Evolutionary conservation across 1,140 invertebrate species (phyloP).

Genomic region (Drosophila triauraria): DNA sequence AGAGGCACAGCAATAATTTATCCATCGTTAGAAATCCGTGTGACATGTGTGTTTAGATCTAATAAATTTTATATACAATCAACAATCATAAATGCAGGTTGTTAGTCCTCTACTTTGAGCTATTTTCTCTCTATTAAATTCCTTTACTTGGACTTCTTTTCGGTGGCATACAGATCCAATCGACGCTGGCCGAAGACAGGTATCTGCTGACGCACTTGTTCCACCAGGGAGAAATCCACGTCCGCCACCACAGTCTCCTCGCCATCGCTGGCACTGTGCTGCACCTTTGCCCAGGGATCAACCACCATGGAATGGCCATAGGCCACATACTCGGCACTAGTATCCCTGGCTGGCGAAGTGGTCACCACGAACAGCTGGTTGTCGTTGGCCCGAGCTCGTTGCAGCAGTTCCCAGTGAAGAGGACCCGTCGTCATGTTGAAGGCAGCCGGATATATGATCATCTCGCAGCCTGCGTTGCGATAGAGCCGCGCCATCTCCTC

Average conservation of each 20-base stretch:
- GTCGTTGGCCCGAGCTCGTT: slow-evolving; percentile 91
- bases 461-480: slow-evolving; percentile 91
- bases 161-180: slow-evolving; percentile 92
- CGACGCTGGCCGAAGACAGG: slow-evolving; percentile 92
- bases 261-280: slow-evolving; percentile 89
- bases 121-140: slow-evolving; percentile 6
- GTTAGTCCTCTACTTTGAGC: slow-evolving; percentile 7
- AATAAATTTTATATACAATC: slow-evolving; percentile 49
- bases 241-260: slow-evolving; percentile 91
- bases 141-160: slow-evolving; percentile 45
- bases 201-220: slow-evolving; percentile 93
- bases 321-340: slow-evolving; percentile 91
- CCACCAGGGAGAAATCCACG: slow-evolving; percentile 91
- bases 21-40: slow-evolving; percentile 8
- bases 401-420: slow-evolving; percentile 95
- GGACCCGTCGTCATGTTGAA: slow-evolving; percentile 98
- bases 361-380: slow-evolving; percentile 93
- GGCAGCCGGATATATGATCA: slow-evolving; percentile 96
- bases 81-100: slow-evolving; percentile 41
- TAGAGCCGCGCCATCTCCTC: slow-evolving; percentile 95
- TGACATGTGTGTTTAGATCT: slow-evolving; percentile 24
- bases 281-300: slow-evolving; percentile 94
- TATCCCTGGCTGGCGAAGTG: slow-evolving; percentile 92
- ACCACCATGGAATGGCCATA: slow-evolving; percentile 95
- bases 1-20: slow-evolving; percentile 41